Conservation (phyloP, 2,113 vertebrate genomes). For the Pithys albifrons region DNA sequence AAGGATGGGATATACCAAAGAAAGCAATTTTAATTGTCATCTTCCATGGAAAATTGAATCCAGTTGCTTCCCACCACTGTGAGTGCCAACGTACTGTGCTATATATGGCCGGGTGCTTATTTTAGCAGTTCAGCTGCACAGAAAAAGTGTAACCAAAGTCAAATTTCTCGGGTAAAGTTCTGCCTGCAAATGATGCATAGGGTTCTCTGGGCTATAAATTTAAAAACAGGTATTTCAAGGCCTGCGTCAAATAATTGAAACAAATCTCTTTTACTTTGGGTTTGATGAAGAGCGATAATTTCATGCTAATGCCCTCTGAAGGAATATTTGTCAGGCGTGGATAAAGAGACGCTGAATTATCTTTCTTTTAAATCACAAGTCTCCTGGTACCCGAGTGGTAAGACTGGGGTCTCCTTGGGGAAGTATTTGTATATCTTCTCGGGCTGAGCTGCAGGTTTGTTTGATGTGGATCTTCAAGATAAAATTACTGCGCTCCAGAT, state of each 20-base stretch:
- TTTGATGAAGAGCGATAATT: conserved; percentile 54
- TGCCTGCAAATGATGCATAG: conserved; percentile 11
- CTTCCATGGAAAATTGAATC: conserved; percentile 77
- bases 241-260: conserved; percentile 19
- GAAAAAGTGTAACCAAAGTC: conserved; percentile 40
- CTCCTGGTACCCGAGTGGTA: conserved; percentile 12
- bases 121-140: conserved; percentile 59
- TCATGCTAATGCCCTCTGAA: conserved; percentile 30
- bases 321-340: conserved; percentile 36
- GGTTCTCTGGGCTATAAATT: conserved; percentile 41
- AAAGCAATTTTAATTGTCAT: conserved; percentile 77
- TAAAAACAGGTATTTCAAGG: conserved; percentile 3
- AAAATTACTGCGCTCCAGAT: conserved; percentile 75
- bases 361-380: conserved; percentile 44
- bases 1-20: conserved; percentile 73
- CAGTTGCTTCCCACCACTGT: conserved; percentile 42
- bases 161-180: conserved; percentile 38
- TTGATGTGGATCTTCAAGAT: conserved; percentile 78
- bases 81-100: conserved; percentile 33
- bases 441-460: conserved; percentile 58
- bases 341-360: conserved; percentile 61
- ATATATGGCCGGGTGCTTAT: conserved; percentile 61
- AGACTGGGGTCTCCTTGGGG: conserved; percentile 57
- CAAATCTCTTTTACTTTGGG: conserved; percentile 45
- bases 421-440: conserved; percentile 70